Base-by-base conservation (phyloP, 1,140 invertebrate species). In the Pararge aegeria region DNA sequence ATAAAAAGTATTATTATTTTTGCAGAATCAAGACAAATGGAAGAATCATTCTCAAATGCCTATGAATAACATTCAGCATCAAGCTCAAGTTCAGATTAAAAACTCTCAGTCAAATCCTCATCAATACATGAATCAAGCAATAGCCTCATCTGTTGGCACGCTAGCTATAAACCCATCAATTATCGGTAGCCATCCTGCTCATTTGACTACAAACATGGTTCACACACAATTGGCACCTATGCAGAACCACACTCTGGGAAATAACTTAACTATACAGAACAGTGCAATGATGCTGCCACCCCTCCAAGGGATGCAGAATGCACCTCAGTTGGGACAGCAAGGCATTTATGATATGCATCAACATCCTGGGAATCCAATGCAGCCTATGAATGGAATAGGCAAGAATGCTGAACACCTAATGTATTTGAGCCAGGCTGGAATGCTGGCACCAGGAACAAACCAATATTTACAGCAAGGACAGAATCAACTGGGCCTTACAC, bases 21-120 rank as follows among this genome's bases (percentile, higher is more conserved):
- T 92, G 66, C 87, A 94, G 93, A 94, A 92, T 87, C 92, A 93
- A 84, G 93, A 94, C 80, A 94, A 94, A 89, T 94, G 93, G 94
- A 94, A 94, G 80, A 94, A 92, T 87, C 80, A 91, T 57, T 74
- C 78, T 37, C 75, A 87, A 56, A 87, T 90, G 21, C 75, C 79
- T 55, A 90, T 90, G 75, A 85, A 80, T 74, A 81, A 88, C 64
- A 89, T 88, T 64, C 86, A 83, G 52, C 83, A 78, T 53, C 82
- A 85, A 69, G 78, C 71, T 10, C 64, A 70, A 52, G 70, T 83
- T 44, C 87, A 86, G 48, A 65, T 89, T 44, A 88, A 88, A 70
- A 90, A 91, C 70, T 90, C 91, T 44, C 92, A 93, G 76, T 89
- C 91, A 58, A 92, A 79, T 73, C 92, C 92, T 71, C 91, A 90